phyloP scores from a whole-genome alignment of 2,888 invertebrate species.

The Ryuthela nishihirai region DNA sequence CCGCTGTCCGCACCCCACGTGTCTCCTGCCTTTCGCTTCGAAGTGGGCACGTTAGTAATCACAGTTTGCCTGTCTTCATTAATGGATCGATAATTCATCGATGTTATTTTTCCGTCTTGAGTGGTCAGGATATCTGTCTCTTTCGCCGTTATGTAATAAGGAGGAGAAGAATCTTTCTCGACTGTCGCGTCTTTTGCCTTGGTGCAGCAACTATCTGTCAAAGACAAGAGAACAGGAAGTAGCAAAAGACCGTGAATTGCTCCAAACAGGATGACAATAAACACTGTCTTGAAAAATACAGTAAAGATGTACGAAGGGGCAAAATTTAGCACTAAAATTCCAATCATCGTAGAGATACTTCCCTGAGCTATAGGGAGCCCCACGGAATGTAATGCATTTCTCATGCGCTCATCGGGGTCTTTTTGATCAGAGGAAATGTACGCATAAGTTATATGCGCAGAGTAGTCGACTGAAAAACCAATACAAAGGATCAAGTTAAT shows the following conservation, averaged over 20 bases:
- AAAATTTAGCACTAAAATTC: conserved; percentile 76
- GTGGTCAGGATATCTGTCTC: conserved; percentile 2
- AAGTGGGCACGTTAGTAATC: conserved; percentile 12
- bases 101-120: conserved; percentile 6
- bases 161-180: conserved; percentile 21
- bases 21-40: conserved; percentile 23
- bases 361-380: conserved; percentile 90
- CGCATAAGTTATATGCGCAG: conserved; percentile 91
- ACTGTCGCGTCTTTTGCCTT: neutral
- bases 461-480: conserved; percentile 93
- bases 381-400: conserved; percentile 79
- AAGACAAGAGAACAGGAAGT: conserved; percentile 61
- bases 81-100: conserved; percentile 11
- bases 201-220: conserved; percentile 38
- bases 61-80: conserved; percentile 14
- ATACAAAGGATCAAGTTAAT: conserved; percentile 96
- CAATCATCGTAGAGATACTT: conserved; percentile 83
- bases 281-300: conserved; percentile 96
- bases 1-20: conserved; percentile 27
- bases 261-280: conserved; percentile 89
- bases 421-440: conserved; percentile 85
- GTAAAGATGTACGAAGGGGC: conserved; percentile 92
- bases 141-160: conserved; percentile 19
- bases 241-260: conserved; percentile 89
- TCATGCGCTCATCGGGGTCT: conserved; percentile 70